Conservation (phyloP, 1,140 invertebrate genomes). For the Hyles vespertilio region DNA sequence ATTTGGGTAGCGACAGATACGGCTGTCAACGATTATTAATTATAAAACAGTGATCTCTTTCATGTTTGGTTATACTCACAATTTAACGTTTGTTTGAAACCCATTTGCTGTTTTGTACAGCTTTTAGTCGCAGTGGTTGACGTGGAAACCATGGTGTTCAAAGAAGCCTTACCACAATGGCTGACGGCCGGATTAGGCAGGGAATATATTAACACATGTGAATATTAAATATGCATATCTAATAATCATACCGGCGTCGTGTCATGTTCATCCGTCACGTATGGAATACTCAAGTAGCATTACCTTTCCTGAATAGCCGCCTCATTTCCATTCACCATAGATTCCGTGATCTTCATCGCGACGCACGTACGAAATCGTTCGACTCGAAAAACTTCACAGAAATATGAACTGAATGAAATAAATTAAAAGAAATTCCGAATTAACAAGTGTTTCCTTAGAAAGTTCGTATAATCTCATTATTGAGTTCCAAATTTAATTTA, state of each 20-base stretch:
- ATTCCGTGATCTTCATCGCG: conserved; percentile 56
- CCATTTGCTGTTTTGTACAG: too few relatives aligned
- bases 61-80: too few relatives aligned
- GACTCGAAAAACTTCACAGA: not conserved
- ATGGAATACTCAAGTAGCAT: conserved; percentile 11
- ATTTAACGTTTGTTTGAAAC: too few relatives aligned
- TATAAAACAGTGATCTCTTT: too few relatives aligned
- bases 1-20: too few relatives aligned
- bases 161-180: too few relatives aligned
- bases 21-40: too few relatives aligned
- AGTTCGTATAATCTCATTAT: not conserved
- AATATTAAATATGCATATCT: conserved; percentile 9
- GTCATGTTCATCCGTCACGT: conserved; percentile 1
- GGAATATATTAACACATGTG: too few relatives aligned
- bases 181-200: too few relatives aligned
- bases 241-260: conserved; percentile 5
- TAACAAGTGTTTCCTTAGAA: not conserved
- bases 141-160: too few relatives aligned
- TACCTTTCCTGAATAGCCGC: conserved; percentile 36
- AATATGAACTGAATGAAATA: too few relatives aligned
- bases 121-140: not conserved
- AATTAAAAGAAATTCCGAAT: too few relatives aligned
- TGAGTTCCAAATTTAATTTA: not conserved
- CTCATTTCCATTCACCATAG: conserved; percentile 24
- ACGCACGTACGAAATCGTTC: not conserved